These are phyloP conservation scores for Sandelia bainsii DNA, from an alignment of 2,797 vertebrate species.

Conservation along the genomic window DNA sequence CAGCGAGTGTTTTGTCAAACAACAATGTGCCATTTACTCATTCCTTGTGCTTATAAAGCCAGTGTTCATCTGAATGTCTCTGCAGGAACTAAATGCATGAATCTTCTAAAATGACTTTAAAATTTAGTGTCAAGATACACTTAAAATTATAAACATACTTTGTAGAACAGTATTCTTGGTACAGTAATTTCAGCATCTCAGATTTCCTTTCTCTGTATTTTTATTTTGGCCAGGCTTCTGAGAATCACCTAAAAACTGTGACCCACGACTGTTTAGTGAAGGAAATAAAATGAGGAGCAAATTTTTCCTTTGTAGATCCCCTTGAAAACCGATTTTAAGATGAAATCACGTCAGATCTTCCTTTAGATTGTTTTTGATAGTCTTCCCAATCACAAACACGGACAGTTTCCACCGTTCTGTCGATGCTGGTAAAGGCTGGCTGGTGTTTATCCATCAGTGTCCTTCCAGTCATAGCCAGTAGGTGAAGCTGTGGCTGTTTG, in stretches of 20 bases:
- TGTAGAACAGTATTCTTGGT: too few species aligned
- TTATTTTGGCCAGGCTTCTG: too few species aligned
- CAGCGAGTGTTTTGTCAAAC: slow-evolving; percentile 35
- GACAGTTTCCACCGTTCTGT: neutral
- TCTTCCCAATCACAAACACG: neutral
- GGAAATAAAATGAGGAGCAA: too few species aligned
- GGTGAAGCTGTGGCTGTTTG: slow-evolving; percentile 62
- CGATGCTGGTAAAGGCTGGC: neutral
- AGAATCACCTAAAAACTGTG: too few species aligned
- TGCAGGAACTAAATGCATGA: neutral
- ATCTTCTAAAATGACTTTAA: neutral
- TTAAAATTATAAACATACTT: too few species aligned
- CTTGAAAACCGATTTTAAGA: neutral
- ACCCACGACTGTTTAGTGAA: too few species aligned
- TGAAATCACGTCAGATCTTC: neutral
- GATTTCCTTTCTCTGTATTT: too few species aligned
- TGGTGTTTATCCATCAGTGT: neutral
- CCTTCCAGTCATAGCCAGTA: slow-evolving; percentile 36
- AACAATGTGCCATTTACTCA: slow-evolving; percentile 17
- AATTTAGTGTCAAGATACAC: neutral
- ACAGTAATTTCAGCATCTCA: too few species aligned
- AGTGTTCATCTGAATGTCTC: slow-evolving; percentile 2
- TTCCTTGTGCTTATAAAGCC: slow-evolving; percentile 9
- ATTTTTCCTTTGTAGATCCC: too few species aligned
- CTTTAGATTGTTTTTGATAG: slow-evolving; percentile 1